Evolutionary conservation across 2,113 vertebrate species (phyloP).

Genomic region (Syngnathus scovelli): DNA sequence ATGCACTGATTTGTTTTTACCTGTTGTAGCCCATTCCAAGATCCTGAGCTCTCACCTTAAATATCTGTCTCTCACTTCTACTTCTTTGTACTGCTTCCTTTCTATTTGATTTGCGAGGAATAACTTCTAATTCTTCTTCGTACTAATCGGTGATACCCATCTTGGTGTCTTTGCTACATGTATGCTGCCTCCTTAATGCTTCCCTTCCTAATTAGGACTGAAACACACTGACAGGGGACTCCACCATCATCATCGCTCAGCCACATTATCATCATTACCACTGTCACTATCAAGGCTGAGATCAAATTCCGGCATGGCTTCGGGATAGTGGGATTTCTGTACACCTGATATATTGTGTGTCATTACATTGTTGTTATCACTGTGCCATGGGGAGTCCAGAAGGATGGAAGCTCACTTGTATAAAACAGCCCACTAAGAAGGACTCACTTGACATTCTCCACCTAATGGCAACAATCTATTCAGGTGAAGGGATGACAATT

Average conservation of each 20-base stretch:
- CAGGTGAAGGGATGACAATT: constrained; percentile 54
- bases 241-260: constrained; percentile 66
- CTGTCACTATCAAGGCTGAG: constrained; percentile 62
- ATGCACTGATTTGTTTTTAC: too few relatives aligned
- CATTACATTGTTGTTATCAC: constrained; percentile 71
- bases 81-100: neutral
- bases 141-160: constrained; percentile 45
- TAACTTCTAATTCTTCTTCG: neutral
- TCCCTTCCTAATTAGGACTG: constrained; percentile 65
- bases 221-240: constrained; percentile 65
- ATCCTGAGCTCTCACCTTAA: too few relatives aligned
- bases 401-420: constrained; percentile 60
- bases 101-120: neutral
- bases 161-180: constrained; percentile 32
- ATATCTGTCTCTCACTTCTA: neutral
- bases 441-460: constrained; percentile 63
- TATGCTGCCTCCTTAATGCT: constrained; percentile 50
- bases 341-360: constrained; percentile 66
- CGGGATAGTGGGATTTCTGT: constrained; percentile 57
- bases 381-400: constrained; percentile 66
- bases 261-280: constrained; percentile 67
- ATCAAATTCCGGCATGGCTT: constrained; percentile 61
- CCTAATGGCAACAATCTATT: constrained; percentile 67
- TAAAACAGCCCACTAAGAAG: constrained; percentile 55
- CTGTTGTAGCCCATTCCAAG: too few relatives aligned